Conservation (phyloP, 2,888 invertebrate genomes). For the Philopedon plagiatum region DNA sequence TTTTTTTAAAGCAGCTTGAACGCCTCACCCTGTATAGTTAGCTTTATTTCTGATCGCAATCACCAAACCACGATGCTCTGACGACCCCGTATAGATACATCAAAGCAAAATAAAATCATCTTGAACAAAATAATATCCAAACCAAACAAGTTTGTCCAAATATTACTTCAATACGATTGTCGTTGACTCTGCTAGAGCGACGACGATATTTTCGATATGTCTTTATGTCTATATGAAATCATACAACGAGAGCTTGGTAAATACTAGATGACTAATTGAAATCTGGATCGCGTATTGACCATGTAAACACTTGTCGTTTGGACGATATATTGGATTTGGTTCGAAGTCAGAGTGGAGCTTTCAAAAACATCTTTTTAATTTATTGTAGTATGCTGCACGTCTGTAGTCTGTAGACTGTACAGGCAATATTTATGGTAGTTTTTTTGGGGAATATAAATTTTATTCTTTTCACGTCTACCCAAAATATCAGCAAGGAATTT, state of each 20-base stretch:
- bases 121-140: conserved; percentile 42
- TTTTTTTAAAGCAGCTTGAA: no score
- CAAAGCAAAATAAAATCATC: conserved; percentile 30
- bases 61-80: no score
- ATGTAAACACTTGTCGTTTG: conserved; percentile 67
- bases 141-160: conserved; percentile 40
- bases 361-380: no score
- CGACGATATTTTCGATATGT: conserved; percentile 62
- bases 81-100: conserved; percentile 17
- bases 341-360: neutral
- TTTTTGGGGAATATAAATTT: no score
- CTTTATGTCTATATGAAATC: conserved; percentile 64
- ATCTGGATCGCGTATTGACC: conserved; percentile 68
- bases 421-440: no score
- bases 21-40: no score
- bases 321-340: conserved; percentile 18
- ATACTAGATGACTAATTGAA: conserved; percentile 68
- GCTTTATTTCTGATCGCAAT: no score
- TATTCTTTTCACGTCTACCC: no score
- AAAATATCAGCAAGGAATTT: no score
- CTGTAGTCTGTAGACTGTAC: no score
- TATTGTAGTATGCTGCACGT: no score
- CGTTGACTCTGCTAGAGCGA: conserved; percentile 57
- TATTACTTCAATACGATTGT: conserved; percentile 54
- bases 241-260: conserved; percentile 68